Conservation (phyloP, 2,113 vertebrate species). For the Vireo altiloquus region DNA sequence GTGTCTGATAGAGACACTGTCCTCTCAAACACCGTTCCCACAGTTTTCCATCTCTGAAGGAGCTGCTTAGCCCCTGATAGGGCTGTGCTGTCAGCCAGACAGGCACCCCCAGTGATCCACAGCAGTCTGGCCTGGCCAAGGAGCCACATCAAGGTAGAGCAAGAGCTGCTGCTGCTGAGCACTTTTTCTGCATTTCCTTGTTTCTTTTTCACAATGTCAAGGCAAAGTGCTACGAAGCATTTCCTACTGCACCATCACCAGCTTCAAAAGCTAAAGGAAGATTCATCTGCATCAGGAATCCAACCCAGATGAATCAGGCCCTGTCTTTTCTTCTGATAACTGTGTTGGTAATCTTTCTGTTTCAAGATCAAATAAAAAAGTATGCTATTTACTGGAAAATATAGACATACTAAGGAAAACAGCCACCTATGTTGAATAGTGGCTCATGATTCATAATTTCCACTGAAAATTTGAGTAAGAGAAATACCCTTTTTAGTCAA, state of each 20-base stretch:
- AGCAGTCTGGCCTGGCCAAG: not conserved
- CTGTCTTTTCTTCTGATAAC: not conserved
- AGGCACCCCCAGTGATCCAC: accelerated
- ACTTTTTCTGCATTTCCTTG: not conserved
- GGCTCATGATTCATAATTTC: slow-evolving; percentile 23
- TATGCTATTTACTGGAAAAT: not conserved
- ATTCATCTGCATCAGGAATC: not conserved
- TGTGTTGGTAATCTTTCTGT: not conserved
- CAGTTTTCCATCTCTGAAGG: not conserved
- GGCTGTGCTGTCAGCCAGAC: not conserved
- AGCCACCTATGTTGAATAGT: not conserved
- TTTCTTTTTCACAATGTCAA: not conserved
- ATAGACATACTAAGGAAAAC: not conserved
- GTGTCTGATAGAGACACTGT: not conserved
- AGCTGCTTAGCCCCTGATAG: not conserved
- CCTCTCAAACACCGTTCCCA: not conserved
- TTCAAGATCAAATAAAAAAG: not conserved
- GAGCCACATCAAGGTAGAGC: not conserved
- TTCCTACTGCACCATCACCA: not conserved
- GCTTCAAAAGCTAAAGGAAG: slow-evolving; percentile 10
- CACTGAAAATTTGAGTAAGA: not conserved
- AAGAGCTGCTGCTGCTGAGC: not conserved
- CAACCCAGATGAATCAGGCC: not conserved
- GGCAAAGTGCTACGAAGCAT: not conserved
- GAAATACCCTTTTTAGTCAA: not conserved